Base-by-base conservation (phyloP, 2,888 invertebrate genomes). In the Orthosia gracilis region DNA sequence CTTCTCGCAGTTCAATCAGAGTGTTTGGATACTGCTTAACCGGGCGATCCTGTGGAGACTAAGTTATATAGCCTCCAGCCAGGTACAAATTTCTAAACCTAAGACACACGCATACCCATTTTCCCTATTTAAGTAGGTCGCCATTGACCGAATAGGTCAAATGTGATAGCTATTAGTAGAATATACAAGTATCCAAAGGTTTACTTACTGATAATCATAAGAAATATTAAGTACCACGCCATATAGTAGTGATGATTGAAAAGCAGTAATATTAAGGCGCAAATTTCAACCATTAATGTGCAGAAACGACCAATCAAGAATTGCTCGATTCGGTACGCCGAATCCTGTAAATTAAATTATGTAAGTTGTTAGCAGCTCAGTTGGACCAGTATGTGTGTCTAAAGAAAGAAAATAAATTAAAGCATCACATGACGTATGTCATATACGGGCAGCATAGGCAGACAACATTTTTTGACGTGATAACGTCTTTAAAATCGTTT, bases 221-320 rank as follows among this genome's bases (percentile, higher is more conserved):
- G 80, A 64, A 93, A 85, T 1, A 82, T 80, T 63, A 94, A 76
- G 70, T 93, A 94, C 91, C 91, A 94, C 5, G 89, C 92, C n/a
- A 93, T 86, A 2, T 92, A 87, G 0, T 79, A 54, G 17, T 79
- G 76, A 55, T 94, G 91, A 15, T 76, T 52, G 7, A 90, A 7
- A 59, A 88, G 85, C 0, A 92, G 73, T 0, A 82, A 0, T 1
- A 86, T 65, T 5, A 92, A 73, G 2, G 75, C 61, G 0, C 75
- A 0, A 0, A 87, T 57, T 77, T 94, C 94, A 0, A 80, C 0
- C 0, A 89, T 4, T 91, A 92, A 92, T 0, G 87, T 82, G 0
- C 84, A 4, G 18, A 88, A 85, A 3, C 94, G 90, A 63, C 89
- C 88, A 9, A 88, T 68, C 5, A 94, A 73, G 59, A 87, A 94